A percentile compares a stretch with the other conserved stretches of the same genome.
Evolutionary conservation across 2,113 vertebrate species (phyloP).

Genomic region (Pedetes capensis): DNA sequence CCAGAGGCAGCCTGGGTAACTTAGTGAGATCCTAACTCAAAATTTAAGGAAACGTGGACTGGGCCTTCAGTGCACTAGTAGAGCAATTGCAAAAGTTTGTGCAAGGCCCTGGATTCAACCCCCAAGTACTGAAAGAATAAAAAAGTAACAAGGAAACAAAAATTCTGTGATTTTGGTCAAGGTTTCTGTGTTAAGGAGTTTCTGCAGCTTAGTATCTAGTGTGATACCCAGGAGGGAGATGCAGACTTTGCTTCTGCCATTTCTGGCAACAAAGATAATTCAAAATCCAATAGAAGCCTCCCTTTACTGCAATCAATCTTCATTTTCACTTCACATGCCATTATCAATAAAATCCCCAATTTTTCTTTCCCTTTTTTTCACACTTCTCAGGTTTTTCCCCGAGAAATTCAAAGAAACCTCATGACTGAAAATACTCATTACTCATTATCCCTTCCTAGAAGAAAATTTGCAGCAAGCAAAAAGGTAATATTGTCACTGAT

Average conservation of each 20-base stretch:
- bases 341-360: neutral
- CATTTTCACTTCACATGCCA: conserved; percentile 40
- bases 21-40: too few species aligned
- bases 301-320: conserved; percentile 47
- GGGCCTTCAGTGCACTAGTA: too few species aligned
- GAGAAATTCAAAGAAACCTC: conserved; percentile 6
- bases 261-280: conserved; percentile 42
- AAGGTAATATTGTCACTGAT: neutral
- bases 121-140: too few species aligned
- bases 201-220: neutral
- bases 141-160: neutral
- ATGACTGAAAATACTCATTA: conserved; percentile 40
- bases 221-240: neutral
- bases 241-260: neutral
- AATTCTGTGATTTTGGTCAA: neutral
- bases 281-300: conserved; percentile 50
- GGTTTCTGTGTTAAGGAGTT: neutral
- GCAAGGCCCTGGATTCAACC: too few species aligned
- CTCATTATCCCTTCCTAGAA: conserved; percentile 6
- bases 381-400: neutral
- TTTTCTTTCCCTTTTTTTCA: conserved; percentile 33
- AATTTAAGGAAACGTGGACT: too few species aligned
- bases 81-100: too few species aligned
- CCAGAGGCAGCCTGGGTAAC: too few species aligned
- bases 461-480: conserved; percentile 1